Evolutionary conservation across 2,797 vertebrate genomes (phyloP).

Genomic region (Vultur gryphus): DNA sequence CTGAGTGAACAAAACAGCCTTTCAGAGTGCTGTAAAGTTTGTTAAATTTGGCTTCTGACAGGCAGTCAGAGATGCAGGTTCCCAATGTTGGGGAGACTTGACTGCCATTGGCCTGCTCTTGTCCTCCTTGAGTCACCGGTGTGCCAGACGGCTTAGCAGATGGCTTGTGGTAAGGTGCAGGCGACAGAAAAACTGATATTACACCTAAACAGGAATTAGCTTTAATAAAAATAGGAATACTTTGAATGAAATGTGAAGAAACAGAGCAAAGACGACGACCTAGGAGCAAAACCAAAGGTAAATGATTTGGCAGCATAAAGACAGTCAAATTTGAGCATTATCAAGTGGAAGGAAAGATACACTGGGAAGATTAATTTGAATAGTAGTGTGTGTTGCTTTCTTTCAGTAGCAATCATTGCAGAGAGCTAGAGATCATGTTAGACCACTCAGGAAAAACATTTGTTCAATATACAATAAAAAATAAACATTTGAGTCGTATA

Average conservation of each 20-base stretch:
- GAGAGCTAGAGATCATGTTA: not conserved
- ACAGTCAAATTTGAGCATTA: not conserved
- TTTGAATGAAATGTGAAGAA: not conserved
- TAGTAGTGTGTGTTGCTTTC: not conserved
- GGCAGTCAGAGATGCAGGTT: not conserved
- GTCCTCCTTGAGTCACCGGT: not conserved
- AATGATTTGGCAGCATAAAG: not conserved
- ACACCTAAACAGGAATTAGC: not conserved
- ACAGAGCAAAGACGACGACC: not conserved
- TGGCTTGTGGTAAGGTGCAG: not conserved
- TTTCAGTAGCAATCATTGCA: not conserved
- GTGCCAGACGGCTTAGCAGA: not conserved
- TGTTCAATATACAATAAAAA: not conserved
- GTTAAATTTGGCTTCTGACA: not conserved
- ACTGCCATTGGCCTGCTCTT: not conserved
- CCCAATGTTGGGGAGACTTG: rapidly evolving
- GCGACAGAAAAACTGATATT: not conserved
- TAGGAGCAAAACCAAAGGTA: not conserved
- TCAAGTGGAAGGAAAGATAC: not conserved
- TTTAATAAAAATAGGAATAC: not conserved
- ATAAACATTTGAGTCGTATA: not conserved
- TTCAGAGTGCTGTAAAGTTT: not conserved
- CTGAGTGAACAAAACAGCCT: not conserved
- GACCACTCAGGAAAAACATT: not conserved
- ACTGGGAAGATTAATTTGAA: not conserved